Base-by-base conservation (phyloP, 2,888 invertebrate species). In the Oxystoma pomonae region DNA sequence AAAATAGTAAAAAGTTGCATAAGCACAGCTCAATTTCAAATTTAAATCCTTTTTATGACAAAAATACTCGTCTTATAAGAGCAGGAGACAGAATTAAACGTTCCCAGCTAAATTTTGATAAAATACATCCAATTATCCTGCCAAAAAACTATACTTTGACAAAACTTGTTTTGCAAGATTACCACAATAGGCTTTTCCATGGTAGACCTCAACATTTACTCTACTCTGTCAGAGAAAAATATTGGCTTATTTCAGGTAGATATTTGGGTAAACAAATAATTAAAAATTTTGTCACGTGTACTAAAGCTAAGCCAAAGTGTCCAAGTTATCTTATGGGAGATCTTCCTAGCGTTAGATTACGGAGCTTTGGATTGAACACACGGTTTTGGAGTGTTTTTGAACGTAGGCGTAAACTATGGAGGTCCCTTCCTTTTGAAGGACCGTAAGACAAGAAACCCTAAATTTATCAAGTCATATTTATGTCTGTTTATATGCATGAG, bases 51-150 rank as follows among this genome's bases (percentile, higher is more conserved):
- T 65, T 64, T 58, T 9, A 63, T 7, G 61, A 65, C 35, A 16
- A 60, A 16, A 5, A 52, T 66, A 35, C 35, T 35, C 68, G 66
- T 1, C 51, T 74, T 16, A n/a, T 74, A 1, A 61, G 73, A 16
- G 74, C 74, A 1, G 75, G 73, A 0, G 73, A 72, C 3, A 61
- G 73, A 20, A 57, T 74, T 9, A 18, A 20, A 22, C 55, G 52
- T 12, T 56, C 58, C 5, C 12, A 53, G 3, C 16, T 51, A 18
- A 17, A 9, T 21, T 64, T 49, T 49, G 58, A 64, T 1, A 53
- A 70, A 50, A 65, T 69, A 64, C 70, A 71, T 60, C 72, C 70
- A 0, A 70, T 73, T 12, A 18, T 75, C 3, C 50, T 75, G 1
- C 71, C 73, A 1, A 58, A 57, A 59, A 35, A 50, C 17, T 57